Base-by-base conservation (phyloP, 2,888 invertebrate genomes). In the Trimorus sp. region DNA sequence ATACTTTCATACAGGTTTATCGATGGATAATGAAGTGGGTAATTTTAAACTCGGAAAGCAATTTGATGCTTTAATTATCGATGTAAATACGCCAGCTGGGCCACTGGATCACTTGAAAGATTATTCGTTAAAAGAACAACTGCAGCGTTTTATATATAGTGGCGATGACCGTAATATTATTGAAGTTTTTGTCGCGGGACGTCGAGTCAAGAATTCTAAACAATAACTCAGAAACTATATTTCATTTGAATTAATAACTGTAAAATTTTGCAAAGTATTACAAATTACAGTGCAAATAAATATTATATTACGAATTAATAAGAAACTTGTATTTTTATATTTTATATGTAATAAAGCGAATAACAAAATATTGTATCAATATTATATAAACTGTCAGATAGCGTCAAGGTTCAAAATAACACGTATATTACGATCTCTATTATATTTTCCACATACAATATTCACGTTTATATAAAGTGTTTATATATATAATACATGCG, bases 161-260 rank as follows among this genome's bases (percentile, higher is more conserved):
- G 97, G 97, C 0, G 97, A 97, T 90, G 97, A 97, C 90, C 94
- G 97, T 81, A 97, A 97, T 90, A 95, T 98, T 81, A 75, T 89
- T 0, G 93, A 94, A 84, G 97, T 97, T 1, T 97, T 94, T 92
- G 96, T 98, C 1, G 94, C 94, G 76, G 97, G 97, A 5, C 92
- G 92, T 83, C 90, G 92, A 88, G 93, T 95, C 42, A 76, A 76
- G 11, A 62, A 40, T 26, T 3, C 4, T 4, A 26, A 26, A 26
- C 4, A 26, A 26, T 26, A 26, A 26, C 26, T 26, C 26, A 26
- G 26, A 26, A 26, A 26, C 26, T 26, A 26, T 26, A 26, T 4
- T 26, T 26, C 26, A 26, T n/a, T n/a, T n/a, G n/a, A n/a, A n/a
- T n/a, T n/a, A n/a, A n/a, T 26, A 26, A 26, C 26, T 26, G 26